phyloP scores from a whole-genome alignment of 2,797 vertebrate species.

The Garrulus glandarius region DNA sequence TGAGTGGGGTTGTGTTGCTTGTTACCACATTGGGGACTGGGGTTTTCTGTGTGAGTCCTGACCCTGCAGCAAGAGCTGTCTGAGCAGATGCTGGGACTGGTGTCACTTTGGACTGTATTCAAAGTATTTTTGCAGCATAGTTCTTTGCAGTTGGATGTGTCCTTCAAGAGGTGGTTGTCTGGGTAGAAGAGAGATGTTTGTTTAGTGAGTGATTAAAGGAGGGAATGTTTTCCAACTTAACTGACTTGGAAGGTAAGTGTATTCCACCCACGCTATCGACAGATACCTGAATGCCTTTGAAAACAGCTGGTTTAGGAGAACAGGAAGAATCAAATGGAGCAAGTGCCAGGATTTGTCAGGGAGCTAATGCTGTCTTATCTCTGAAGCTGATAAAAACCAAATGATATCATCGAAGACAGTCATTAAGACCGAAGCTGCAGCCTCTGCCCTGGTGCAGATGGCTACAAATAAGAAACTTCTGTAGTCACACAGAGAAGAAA shows the following conservation, averaged over 20 bases:
- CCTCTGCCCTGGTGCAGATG: not conserved
- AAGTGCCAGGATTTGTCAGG: not conserved
- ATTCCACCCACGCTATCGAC: not conserved
- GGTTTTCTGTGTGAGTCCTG: not conserved
- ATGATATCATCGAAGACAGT: not conserved
- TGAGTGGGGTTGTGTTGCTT: fast-evolving
- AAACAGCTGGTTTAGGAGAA: not conserved
- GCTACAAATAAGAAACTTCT: not conserved
- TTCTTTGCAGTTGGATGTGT: not conserved
- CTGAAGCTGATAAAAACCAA: not conserved
- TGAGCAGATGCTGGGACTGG: not conserved
- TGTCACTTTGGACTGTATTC: not conserved
- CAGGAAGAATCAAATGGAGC: not conserved
- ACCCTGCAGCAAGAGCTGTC: not conserved
- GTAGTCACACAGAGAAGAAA: not conserved
- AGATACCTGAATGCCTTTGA: not conserved
- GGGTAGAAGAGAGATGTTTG: not conserved
- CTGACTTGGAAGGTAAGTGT: not conserved
- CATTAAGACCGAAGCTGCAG: not conserved
- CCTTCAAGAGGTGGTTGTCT: not conserved
- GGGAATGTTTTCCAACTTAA: not conserved
- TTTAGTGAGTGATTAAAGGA: not conserved
- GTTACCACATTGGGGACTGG: fast-evolving
- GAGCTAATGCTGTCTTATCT: not conserved
- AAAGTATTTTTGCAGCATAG: not conserved